phyloP scores from a whole-genome alignment of 2,113 vertebrate species.

The Sceloporus tristichus region DNA sequence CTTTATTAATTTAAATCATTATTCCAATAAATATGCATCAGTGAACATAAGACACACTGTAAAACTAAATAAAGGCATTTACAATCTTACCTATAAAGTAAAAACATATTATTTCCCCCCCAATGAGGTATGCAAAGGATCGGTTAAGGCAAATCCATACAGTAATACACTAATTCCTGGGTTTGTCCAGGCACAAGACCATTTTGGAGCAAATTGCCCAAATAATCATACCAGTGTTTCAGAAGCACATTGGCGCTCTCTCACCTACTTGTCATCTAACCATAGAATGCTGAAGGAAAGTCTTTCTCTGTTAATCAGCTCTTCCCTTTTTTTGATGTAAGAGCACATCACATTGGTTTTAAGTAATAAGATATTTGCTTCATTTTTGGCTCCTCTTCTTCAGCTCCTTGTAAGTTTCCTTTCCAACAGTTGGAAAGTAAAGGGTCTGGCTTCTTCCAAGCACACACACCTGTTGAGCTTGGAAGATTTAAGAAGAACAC shows the following conservation, averaged over 20 bases:
- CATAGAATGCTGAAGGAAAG: constrained; percentile 36
- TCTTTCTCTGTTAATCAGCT: not conserved
- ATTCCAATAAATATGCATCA: constrained; percentile 84
- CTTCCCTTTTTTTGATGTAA: constrained; percentile 11
- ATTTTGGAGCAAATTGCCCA: constrained; percentile 50
- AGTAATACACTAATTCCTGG: constrained; percentile 55
- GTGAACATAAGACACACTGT: constrained; percentile 78
- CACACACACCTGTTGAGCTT: not conserved
- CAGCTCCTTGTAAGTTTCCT: constrained; percentile 45
- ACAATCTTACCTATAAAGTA: constrained; percentile 70
- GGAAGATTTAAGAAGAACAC: too few relatives aligned
- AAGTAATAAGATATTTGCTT: constrained; percentile 41
- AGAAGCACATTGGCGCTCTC: constrained; percentile 51
- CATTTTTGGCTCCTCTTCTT: constrained; percentile 50
- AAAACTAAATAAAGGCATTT: constrained; percentile 74
- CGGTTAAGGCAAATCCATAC: constrained; percentile 66
- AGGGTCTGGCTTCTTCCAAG: not conserved
- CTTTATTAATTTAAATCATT: constrained; percentile 86
- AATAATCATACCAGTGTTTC: constrained; percentile 60
- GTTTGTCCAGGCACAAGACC: constrained; percentile 25
- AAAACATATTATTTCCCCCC: constrained; percentile 55
- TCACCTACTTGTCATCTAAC: constrained; percentile 58
- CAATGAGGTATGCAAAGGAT: constrained; percentile 62
- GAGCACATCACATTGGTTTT: constrained; percentile 20
- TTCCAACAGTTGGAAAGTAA: constrained; percentile 6